Evolutionary conservation across 53 echinoderm and acorn worm species (phyloP).

Genomic region (Holothuria leucospilota): DNA sequence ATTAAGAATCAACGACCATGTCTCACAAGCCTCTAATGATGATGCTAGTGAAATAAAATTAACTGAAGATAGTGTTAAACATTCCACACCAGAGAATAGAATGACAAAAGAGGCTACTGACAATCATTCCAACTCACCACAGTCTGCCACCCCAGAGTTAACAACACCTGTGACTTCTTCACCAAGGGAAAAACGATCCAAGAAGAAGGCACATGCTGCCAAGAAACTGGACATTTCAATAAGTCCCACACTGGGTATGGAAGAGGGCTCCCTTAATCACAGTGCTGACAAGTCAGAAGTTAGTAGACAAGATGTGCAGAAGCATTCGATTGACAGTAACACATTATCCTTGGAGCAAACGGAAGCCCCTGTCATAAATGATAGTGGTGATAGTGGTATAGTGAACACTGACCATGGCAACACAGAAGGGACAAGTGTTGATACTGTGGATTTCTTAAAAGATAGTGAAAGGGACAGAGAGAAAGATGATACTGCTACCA

Average conservation of each 20-base stretch:
- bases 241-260: no score
- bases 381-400: constrained; percentile 32
- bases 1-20: no score
- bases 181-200: neutral
- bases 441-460: neutral
- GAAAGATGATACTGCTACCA: neutral
- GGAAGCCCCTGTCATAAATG: neutral
- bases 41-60: constrained; percentile 23
- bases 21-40: neutral
- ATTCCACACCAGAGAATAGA: neutral
- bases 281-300: no score
- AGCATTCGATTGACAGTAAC: neutral
- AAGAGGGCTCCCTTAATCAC: no score
- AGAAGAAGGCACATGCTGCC: no score
- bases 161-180: neutral
- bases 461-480: no score
- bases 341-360: neutral
- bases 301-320: no score
- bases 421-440: constrained; percentile 5
- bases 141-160: neutral
- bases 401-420: constrained; percentile 22
- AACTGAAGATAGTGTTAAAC: constrained; percentile 17
- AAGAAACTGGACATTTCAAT: no score
- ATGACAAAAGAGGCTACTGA: neutral
- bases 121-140: neutral